Percentiles rank a stretch among this genome's conserved stretches.
Evolutionary conservation across 2,888 invertebrate genomes (phyloP).

Genomic region (Chrysina gloriosa): DNA sequence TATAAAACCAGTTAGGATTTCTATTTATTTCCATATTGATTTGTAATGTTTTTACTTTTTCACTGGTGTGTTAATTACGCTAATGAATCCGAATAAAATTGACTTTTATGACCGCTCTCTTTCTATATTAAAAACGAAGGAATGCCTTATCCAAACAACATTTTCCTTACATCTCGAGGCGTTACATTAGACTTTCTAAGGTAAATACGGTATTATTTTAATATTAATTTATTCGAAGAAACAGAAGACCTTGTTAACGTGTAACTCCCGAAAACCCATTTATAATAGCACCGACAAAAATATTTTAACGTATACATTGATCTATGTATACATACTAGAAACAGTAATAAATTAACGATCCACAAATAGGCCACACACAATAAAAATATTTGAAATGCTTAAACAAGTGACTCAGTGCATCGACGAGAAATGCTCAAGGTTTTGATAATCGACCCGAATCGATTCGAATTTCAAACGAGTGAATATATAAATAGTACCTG

Average conservation of each 20-base stretch:
- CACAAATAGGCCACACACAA: not conserved
- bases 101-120: not conserved
- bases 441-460: conserved; percentile 1
- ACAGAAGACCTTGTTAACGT: not conserved
- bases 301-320: conserved; percentile 1
- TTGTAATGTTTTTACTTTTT: conserved; percentile 32
- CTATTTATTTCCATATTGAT: conserved; percentile 36
- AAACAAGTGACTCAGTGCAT: not conserved
- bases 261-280: not conserved
- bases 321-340: not conserved
- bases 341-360: conserved; percentile 2
- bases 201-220: not conserved
- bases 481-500: conserved; percentile 4
- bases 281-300: not conserved
- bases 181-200: not conserved
- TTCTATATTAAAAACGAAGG: conserved; percentile 8
- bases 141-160: conserved; percentile 1
- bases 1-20: conserved; percentile 27
- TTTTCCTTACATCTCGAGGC: not conserved
- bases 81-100: conserved; percentile 32
- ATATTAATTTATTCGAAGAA: not conserved
- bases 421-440: not conserved
- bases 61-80: conserved; percentile 14
- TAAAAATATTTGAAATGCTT: conserved; percentile 18
- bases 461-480: conserved; percentile 1